These are phyloP conservation scores for Poecilus cupreus DNA, from an alignment of 2,888 invertebrate species.

Conservation along the genomic window DNA sequence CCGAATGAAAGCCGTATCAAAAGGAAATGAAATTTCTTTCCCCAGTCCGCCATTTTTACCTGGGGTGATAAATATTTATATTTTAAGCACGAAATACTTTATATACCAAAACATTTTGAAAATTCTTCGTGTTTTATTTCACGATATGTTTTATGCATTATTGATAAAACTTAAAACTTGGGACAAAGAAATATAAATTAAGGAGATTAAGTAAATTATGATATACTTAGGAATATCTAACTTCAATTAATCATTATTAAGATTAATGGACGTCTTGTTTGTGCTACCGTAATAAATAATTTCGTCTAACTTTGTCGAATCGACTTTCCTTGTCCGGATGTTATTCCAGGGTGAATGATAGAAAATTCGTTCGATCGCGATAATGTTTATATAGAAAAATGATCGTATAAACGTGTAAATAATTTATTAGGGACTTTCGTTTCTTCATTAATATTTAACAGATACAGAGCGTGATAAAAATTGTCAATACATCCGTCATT, in stretches of 20 bases:
- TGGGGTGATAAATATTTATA: conserved; percentile 22
- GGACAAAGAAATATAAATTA: conserved; percentile 40
- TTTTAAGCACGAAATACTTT: not conserved
- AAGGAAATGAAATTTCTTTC: conserved; percentile 32
- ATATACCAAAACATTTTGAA: too few relatives aligned
- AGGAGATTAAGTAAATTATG: conserved; percentile 13
- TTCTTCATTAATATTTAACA: conserved; percentile 14
- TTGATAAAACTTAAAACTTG: conserved; percentile 19
- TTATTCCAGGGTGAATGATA: conserved; percentile 5
- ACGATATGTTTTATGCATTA: not conserved
- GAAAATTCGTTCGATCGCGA: conserved; percentile 4
- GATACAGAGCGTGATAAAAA: not conserved
- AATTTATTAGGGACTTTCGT: not conserved
- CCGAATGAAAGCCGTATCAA: conserved; percentile 13
- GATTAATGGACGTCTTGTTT: conserved; percentile 38
- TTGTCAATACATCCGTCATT: not conserved
- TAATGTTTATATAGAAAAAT: conserved; percentile 27
- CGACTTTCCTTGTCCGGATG: conserved; percentile 19
- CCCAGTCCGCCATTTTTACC: not conserved
- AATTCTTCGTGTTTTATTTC: too few relatives aligned
- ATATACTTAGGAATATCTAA: conserved; percentile 30
- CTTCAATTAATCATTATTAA: conserved; percentile 43
- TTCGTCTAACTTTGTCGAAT: not conserved
- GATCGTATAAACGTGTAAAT: conserved; percentile 8
- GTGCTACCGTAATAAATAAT: conserved; percentile 23